Conservation (phyloP, 1,140 invertebrate species). For the Thalassaphorura encarpata region DNA sequence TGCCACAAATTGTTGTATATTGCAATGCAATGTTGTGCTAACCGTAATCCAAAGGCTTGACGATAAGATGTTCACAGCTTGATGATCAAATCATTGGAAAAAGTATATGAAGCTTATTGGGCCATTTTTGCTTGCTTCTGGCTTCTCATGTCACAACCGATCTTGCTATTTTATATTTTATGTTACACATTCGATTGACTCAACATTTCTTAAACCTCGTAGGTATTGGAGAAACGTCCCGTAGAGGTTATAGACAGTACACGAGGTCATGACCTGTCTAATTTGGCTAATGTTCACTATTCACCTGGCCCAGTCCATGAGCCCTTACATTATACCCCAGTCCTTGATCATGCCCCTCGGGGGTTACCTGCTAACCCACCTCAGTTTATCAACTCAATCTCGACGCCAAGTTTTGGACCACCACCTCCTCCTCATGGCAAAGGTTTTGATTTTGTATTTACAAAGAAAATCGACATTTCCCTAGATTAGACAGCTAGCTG, state of each 20-base stretch:
- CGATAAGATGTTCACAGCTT: too few relatives aligned
- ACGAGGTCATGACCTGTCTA: conserved; percentile 26
- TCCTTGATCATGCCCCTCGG: conserved; percentile 25
- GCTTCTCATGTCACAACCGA: too few relatives aligned
- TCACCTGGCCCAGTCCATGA: conserved; percentile 28
- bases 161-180: too few relatives aligned
- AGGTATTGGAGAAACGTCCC: conserved; percentile 25
- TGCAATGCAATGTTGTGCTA: too few relatives aligned
- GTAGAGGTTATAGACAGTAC: conserved; percentile 25
- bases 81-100: too few relatives aligned
- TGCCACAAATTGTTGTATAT: too few relatives aligned
- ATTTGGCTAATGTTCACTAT: conserved; percentile 31
- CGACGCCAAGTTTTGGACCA: not conserved
- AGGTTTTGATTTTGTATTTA: not conserved
- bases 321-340: conserved; percentile 10
- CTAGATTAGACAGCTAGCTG: not conserved
- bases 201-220: too few relatives aligned
- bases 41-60: too few relatives aligned
- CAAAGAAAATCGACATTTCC: not conserved
- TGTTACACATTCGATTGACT: too few relatives aligned
- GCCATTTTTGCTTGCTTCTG: too few relatives aligned
- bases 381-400: not conserved
- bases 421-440: not conserved
- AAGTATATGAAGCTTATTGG: too few relatives aligned
- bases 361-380: conserved; percentile 21